A percentile compares a stretch with the other conserved stretches of the same genome.
Evolutionary conservation across 35 echinoderm and acorn worm species (phyloP).

Genomic region (Chiridota heheva): DNA sequence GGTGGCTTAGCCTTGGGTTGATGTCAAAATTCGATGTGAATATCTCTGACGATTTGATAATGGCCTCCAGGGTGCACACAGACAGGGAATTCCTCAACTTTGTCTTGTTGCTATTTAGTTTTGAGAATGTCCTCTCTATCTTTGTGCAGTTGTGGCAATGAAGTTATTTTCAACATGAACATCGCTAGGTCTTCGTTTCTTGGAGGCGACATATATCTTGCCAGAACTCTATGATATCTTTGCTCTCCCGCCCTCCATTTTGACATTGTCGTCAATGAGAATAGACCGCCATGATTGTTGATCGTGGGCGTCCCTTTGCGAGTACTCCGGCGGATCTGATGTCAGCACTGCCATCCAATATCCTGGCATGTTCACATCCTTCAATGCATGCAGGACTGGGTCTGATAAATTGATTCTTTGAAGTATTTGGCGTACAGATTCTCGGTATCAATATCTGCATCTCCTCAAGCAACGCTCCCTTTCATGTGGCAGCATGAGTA

Average conservation of each 20-base stretch:
- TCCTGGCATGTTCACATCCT: conserved; percentile 21
- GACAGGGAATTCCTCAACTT: conserved; percentile 35
- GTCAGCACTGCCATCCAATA: conserved; percentile 8
- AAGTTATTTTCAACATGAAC: too few species aligned
- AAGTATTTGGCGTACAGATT: conserved; percentile 18
- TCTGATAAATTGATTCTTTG: not conserved
- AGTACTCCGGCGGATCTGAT: conserved; percentile 22
- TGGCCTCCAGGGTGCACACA: conserved; percentile 31
- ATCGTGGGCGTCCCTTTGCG: conserved; percentile 19
- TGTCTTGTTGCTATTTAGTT: conserved; percentile 25
- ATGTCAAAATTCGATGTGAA: not conserved
- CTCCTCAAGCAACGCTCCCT: conserved; percentile 13
- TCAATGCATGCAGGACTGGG: conserved; percentile 20
- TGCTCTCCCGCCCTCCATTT: conserved; percentile 7
- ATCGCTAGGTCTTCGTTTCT: too few species aligned
- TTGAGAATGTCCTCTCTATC: conserved; percentile 35
- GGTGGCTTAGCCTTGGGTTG: not conserved
- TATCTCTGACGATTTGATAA: not conserved
- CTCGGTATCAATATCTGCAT: conserved; percentile 28
- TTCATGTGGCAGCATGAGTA: conserved; percentile 19
- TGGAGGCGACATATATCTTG: too few species aligned
- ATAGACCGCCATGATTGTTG: conserved; percentile 29
- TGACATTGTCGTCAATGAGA: conserved; percentile 16
- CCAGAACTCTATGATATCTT: conserved; percentile 11
- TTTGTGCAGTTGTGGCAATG: conserved; percentile 38